Evolutionary conservation across 2,797 vertebrate species (phyloP).

Genomic region (Eutrigla gurnardus): DNA sequence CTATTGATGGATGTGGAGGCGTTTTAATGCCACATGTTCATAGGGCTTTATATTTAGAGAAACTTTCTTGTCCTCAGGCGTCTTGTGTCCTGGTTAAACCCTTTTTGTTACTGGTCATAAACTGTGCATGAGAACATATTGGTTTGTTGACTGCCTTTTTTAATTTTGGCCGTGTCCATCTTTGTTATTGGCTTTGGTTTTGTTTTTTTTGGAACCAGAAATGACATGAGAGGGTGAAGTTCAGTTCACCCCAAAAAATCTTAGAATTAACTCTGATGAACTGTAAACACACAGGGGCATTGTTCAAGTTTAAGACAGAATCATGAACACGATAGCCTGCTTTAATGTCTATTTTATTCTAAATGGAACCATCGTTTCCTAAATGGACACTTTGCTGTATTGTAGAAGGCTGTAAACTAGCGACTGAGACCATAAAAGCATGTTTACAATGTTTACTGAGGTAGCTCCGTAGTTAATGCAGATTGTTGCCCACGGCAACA

Average conservation of each 20-base stretch:
- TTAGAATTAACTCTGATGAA: neutral
- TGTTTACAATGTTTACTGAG: too few relatives aligned
- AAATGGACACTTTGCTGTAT: neutral
- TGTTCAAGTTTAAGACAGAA: neutral
- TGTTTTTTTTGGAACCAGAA: too few relatives aligned
- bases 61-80: neutral
- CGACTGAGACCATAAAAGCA: neutral
- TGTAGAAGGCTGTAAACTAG: neutral
- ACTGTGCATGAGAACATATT: too few relatives aligned
- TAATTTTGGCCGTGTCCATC: too few relatives aligned
- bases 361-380: neutral
- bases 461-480: neutral
- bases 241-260: too few relatives aligned
- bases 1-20: neutral
- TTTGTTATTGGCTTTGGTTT: too few relatives aligned
- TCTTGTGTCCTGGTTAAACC: neutral
- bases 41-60: neutral
- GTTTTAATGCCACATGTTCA: neutral
- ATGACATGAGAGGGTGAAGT: too few relatives aligned
- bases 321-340: neutral
- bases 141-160: too few relatives aligned
- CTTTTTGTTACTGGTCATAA: neutral
- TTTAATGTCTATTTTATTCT: neutral
- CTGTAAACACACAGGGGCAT: neutral
- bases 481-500: conserved; percentile 1